phyloP scores from a whole-genome alignment of 2,797 vertebrate species.

The Chrysocyon brachyurus region DNA sequence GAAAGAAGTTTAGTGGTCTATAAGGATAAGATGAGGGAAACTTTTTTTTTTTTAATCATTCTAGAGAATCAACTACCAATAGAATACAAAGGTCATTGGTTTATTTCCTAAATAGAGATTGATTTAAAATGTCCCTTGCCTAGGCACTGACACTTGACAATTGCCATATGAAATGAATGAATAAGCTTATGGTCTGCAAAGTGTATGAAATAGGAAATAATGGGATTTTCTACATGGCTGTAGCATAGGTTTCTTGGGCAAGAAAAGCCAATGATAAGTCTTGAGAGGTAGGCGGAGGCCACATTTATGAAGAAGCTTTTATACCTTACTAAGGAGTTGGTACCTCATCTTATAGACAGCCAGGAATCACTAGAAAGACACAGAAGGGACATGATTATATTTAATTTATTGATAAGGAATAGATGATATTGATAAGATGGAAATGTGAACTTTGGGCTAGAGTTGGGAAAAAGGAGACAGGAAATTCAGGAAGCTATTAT shows the following conservation, averaged over 20 bases:
- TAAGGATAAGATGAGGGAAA: neutral
- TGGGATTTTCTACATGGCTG: neutral
- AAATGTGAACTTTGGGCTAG: neutral
- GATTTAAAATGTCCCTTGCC: conserved; percentile 31
- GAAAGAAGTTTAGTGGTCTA: neutral
- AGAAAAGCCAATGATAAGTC: neutral
- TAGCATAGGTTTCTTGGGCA: neutral
- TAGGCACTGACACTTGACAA: neutral
- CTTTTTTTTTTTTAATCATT: neutral
- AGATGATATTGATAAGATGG: too few species aligned
- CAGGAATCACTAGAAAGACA: neutral
- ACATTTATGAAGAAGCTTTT: neutral
- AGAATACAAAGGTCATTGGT: neutral
- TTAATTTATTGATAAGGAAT: neutral
- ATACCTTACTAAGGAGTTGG: neutral
- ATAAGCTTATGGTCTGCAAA: neutral
- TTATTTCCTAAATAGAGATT: conserved; percentile 33
- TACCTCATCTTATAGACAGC: neutral
- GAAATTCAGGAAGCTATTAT: neutral
- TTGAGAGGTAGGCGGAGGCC: neutral
- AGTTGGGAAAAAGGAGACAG: neutral
- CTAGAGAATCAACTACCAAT: neutral
- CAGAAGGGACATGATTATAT: neutral
- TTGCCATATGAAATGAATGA: neutral
- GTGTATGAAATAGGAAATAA: neutral